Base-by-base conservation (phyloP, 2,888 invertebrate species). In the Prenolepis imparis region DNA sequence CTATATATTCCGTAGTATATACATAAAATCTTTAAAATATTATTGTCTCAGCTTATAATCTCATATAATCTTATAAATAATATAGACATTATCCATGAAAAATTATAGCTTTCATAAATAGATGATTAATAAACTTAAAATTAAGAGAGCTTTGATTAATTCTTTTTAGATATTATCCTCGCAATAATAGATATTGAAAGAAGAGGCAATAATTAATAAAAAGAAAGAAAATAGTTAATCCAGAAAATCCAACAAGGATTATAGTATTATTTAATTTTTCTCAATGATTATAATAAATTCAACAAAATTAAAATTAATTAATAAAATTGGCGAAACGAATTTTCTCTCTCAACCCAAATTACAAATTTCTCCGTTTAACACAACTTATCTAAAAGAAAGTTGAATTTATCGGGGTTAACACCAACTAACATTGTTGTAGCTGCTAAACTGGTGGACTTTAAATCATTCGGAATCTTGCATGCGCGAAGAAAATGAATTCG, bases 401-500 rank as follows among this genome's bases (percentile, higher is more conserved):
- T 78, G 32, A 70, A 61, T 80, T 80, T 80, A 70, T 59, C 72
- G 24, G 59, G 15, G 41, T n/a, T 72, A 59, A 66, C 75, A 12
- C 41, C 15, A n/a, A 12, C 44, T 70, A 41, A 78, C 57, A 41
- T 59, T 68, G 44, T 78, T 44, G 36, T 21, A 72, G 78, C n/a
- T 59, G 36, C 59, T 78, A 61, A 80, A 81, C 3, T 41, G n/a
- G 9, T 52, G 18, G 52, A 63, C n/a, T 57, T 64, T 64, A 74
- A 77, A 63, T 82, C 77, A 73, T 77, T 24, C 52, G 77, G 11
- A 39, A 77, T 74, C 52, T 81, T 55, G 77, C 81, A 82, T 64
- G 81, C 63, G 81, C 77, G 75, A 63, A 52, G 77, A 63, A 73
- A 82, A 73, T 82, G 41, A 77, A 73, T 75, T 82, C 63, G 75